A percentile compares a stretch with the other conserved stretches of the same genome.
Evolutionary conservation across 2,888 invertebrate species (phyloP).

Genomic region (Euphydryas editha): DNA sequence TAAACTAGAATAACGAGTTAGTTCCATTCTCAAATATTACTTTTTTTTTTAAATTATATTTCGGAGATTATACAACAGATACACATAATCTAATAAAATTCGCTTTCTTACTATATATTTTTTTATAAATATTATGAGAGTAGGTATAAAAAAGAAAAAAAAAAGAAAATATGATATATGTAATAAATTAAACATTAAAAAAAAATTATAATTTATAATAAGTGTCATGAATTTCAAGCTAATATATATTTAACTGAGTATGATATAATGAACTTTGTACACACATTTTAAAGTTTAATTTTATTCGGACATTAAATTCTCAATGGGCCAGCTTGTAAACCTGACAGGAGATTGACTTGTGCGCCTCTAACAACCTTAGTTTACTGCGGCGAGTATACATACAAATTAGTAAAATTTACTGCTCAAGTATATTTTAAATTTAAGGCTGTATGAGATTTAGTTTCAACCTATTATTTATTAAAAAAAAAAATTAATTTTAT

Average conservation of each 20-base stretch:
- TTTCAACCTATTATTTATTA: neutral
- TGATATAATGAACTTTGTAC: neutral
- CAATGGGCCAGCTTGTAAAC: constrained; percentile 51
- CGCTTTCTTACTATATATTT: no score
- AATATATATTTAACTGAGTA: neutral
- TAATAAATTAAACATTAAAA: no score
- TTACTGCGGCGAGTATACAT: constrained; percentile 22
- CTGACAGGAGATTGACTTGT: constrained; percentile 66
- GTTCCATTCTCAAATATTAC: no score
- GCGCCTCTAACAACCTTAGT: constrained; percentile 33
- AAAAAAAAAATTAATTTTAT: neutral
- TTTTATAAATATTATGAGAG: no score
- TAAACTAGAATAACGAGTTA: no score
- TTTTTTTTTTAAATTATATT: no score
- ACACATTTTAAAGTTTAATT: constrained; percentile 6
- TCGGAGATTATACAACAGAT: no score
- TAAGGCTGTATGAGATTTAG: neutral
- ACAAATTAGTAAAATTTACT: constrained; percentile 30
- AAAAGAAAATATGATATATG: neutral
- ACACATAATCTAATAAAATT: no score
- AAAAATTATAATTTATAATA: neutral
- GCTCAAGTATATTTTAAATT: constrained; percentile 7
- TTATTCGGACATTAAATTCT: constrained; percentile 20
- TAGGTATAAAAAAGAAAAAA: no score
- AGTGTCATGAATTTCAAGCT: neutral